These are phyloP conservation scores for Galerucella nymphaeae DNA, from an alignment of 2,888 invertebrate genomes.

Conservation along the genomic window DNA sequence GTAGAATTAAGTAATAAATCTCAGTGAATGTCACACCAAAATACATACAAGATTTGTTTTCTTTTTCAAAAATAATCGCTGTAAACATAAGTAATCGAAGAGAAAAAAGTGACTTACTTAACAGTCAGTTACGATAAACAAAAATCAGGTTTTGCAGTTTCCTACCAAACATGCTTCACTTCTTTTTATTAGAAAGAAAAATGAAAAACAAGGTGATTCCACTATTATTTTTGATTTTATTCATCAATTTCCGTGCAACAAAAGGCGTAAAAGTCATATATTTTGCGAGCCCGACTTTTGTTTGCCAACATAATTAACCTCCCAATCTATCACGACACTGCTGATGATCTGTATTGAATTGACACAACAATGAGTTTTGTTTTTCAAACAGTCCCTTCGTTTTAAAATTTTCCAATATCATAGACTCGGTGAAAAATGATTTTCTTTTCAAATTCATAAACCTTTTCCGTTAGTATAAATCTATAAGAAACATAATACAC, in stretches of 20 bases:
- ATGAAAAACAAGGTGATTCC: constrained; percentile 18
- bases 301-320: constrained; percentile 40
- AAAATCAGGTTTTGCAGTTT: constrained; percentile 9
- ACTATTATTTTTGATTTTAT: constrained; percentile 31
- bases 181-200: constrained; percentile 4
- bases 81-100: background rate
- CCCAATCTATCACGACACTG: constrained; percentile 34
- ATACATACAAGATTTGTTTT: too few relatives aligned
- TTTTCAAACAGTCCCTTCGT: constrained; percentile 15
- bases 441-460: too few relatives aligned
- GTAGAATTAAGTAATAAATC: too few relatives aligned
- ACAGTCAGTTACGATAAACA: constrained; percentile 4
- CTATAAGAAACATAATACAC: too few relatives aligned
- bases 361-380: constrained; percentile 16
- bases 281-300: constrained; percentile 32
- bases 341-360: constrained; percentile 30
- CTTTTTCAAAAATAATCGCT: background rate
- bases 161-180: background rate
- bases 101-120: background rate
- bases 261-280: constrained; percentile 36
- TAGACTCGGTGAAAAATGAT: too few relatives aligned
- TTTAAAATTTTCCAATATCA: background rate
- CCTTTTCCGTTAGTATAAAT: too few relatives aligned
- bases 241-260: constrained; percentile 37
- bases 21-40: too few relatives aligned